Percentiles rank a stretch among this genome's conserved stretches.
Evolutionary conservation across 2,888 invertebrate genomes (phyloP).

Genomic region (Spisula solida): DNA sequence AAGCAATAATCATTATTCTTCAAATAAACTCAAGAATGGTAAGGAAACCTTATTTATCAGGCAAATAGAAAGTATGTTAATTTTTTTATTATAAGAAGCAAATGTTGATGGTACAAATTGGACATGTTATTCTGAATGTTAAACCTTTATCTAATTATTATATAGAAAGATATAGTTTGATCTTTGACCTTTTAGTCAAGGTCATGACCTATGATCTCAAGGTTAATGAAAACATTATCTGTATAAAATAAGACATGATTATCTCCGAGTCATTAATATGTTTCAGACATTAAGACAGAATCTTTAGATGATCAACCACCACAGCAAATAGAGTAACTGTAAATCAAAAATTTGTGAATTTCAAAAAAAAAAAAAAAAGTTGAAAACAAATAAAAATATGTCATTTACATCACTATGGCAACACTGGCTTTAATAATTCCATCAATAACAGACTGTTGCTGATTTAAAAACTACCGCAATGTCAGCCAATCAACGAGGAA

Average conservation of each 20-base stretch:
- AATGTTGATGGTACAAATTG: too few relatives aligned
- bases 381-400: neutral
- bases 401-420: neutral
- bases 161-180: too few relatives aligned
- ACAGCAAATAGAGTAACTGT: constrained; percentile 41
- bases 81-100: too few relatives aligned
- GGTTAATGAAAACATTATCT: neutral
- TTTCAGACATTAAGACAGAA: constrained; percentile 25
- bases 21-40: too few relatives aligned
- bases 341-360: constrained; percentile 29
- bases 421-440: neutral
- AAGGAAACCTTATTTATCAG: too few relatives aligned
- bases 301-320: constrained; percentile 39
- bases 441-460: neutral
- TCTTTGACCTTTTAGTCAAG: neutral
- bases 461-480: too few relatives aligned
- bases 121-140: too few relatives aligned
- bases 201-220: neutral
- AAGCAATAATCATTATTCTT: neutral
- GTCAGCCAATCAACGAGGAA: too few relatives aligned
- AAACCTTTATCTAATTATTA: too few relatives aligned
- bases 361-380: too few relatives aligned
- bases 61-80: too few relatives aligned
- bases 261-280: neutral
- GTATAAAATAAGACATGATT: neutral